These are phyloP conservation scores for Creontiades dilutus DNA, from an alignment of 2,888 invertebrate genomes.

Conservation along the genomic window DNA sequence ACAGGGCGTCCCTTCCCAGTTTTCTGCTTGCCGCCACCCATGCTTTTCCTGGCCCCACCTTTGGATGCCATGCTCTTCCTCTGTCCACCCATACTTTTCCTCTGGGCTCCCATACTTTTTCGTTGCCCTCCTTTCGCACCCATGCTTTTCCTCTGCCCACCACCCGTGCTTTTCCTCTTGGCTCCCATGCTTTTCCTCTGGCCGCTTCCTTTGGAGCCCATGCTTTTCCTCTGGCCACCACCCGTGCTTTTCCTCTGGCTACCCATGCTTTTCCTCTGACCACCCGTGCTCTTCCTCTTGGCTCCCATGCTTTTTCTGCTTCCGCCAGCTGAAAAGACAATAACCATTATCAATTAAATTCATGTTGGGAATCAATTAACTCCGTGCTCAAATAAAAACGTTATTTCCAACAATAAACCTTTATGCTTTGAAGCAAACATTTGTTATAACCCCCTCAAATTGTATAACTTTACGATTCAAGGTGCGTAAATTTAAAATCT, in stretches of 20 bases:
- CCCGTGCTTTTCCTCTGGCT: too few relatives aligned
- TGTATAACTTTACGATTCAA: too few relatives aligned
- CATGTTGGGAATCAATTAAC: too few relatives aligned
- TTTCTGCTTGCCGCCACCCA: background rate
- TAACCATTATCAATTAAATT: too few relatives aligned
- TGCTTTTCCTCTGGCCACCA: constrained; percentile 40
- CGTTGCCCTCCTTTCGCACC: constrained; percentile 7
- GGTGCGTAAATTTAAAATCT: too few relatives aligned
- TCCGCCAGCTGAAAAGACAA: background rate
- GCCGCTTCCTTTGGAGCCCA: constrained; percentile 35
- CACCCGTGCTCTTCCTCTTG: too few relatives aligned
- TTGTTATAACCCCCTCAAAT: too few relatives aligned
- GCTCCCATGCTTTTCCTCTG: constrained; percentile 49
- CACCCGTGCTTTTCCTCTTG: constrained; percentile 42
- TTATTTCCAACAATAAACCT: too few relatives aligned
- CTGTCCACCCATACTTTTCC: constrained; percentile 29
- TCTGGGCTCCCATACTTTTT: constrained; percentile 15
- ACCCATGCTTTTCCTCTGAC: constrained; percentile 27
- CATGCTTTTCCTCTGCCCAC: constrained; percentile 13
- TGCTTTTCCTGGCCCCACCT: constrained; percentile 7
- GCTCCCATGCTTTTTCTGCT: constrained; percentile 31
- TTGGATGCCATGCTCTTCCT: constrained; percentile 16
- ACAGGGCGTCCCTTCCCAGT: background rate
- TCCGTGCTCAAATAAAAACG: too few relatives aligned
- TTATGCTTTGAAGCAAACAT: too few relatives aligned